These are phyloP conservation scores for Archilochus colubris DNA, from an alignment of 2,113 vertebrate species.

Conservation along the genomic window DNA sequence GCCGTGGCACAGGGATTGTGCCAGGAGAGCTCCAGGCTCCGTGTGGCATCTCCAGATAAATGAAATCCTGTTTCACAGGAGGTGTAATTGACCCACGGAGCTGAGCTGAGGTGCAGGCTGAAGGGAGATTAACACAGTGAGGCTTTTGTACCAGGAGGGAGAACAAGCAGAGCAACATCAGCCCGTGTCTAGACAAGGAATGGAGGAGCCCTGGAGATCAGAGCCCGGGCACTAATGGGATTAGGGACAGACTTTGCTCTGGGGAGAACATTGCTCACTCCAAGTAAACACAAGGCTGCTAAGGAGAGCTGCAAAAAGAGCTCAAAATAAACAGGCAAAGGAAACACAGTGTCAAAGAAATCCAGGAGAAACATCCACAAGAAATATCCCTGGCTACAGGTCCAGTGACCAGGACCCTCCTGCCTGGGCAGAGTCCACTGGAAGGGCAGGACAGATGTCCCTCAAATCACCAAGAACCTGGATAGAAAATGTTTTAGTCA, in stretches of 20 bases:
- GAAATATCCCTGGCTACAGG: not conserved
- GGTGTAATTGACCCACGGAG: not conserved
- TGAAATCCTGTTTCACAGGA: not conserved
- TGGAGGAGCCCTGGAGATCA: not conserved
- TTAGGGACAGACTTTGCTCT: not conserved
- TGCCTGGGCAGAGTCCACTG: fast-evolving
- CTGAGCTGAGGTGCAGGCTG: not conserved
- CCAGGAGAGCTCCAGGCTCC: not conserved
- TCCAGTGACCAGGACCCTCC: not conserved
- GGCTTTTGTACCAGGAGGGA: not conserved
- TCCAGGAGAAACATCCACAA: not conserved
- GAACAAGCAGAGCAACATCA: not conserved
- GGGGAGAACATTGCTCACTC: not conserved
- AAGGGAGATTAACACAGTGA: not conserved
- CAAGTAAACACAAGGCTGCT: not conserved
- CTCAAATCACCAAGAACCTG: not conserved
- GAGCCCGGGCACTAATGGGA: not conserved
- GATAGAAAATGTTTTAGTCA: not conserved
- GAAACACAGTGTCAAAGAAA: not conserved
- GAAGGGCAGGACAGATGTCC: not conserved
- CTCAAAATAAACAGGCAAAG: not conserved
- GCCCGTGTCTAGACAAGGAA: not conserved
- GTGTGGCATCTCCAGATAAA: not conserved
- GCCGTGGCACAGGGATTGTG: not conserved
- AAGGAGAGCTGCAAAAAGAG: not conserved